These are phyloP conservation scores for Heteromormyrus szaboi DNA, from an alignment of 2,797 vertebrate genomes.

Conservation along the genomic window DNA sequence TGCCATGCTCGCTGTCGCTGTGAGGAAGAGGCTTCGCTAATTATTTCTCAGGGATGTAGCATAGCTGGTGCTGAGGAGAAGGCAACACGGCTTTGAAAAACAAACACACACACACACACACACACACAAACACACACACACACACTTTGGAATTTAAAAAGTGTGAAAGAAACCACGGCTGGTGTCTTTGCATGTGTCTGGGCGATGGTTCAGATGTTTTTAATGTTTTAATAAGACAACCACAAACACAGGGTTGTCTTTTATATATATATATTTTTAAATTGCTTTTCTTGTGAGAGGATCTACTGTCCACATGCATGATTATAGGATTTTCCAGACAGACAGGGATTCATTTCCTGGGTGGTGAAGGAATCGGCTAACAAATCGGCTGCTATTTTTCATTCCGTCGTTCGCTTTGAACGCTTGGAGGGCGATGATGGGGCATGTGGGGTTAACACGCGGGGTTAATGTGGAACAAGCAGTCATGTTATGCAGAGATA, in stretches of 20 bases:
- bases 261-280: neutral
- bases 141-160: neutral
- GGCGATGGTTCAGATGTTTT: neutral
- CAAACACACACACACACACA: neutral
- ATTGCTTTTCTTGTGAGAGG: neutral
- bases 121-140: neutral
- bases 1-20: neutral
- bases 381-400: neutral
- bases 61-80: neutral
- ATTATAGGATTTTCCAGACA: conserved; percentile 6
- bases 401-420: neutral
- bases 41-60: neutral
- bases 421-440: neutral
- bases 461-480: neutral
- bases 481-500: neutral
- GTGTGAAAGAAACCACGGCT: neutral
- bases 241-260: neutral
- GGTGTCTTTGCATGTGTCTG: neutral
- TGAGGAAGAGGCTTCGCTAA: neutral
- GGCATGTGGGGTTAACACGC: neutral
- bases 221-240: neutral
- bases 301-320: neutral
- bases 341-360: conserved; percentile 1
- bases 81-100: neutral
- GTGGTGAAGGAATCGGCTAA: neutral